Base-by-base conservation (phyloP, 2,888 invertebrate species). In the Folsomia manolachei region DNA sequence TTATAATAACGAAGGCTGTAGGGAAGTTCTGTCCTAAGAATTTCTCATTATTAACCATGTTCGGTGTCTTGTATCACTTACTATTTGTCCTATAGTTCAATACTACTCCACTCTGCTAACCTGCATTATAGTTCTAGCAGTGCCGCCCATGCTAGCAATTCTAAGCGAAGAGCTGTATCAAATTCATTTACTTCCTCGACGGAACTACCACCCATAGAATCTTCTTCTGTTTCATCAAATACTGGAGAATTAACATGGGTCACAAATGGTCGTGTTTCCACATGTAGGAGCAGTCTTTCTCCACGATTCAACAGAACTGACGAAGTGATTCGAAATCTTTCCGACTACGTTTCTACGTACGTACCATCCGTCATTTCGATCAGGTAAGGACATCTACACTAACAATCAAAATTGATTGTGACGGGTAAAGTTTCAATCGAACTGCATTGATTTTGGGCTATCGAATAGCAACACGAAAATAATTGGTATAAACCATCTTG, bases 261-360 rank as follows among this genome's bases (percentile, higher is more conserved):
- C n/a, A n/a, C n/a, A n/a, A n/a, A n/a, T 18, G 67, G 27, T 26
- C 67, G 26, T 67, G 65, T 61, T 70, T 74, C 74, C 23, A 4
- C 53, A 81, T 83, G 65, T 82, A 86, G 86, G 77, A 80, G 81
- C n/a, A 77, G 76, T 14, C 79, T 86, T 23, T 80, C 82, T 52
- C 76, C 79, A 56, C 81, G 82, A 23, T 86, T 86, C 78, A 77
- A 81, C 26, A 76, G 79, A 63, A 85, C 86, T 2, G 85, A 85
- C 77, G 75, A 76, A 7, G 78, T 82, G n/a, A 79, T 86, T 53
- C 79, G 81, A 25, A 80, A 82, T 62, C 71, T 82, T 19, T 75
- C 79, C 21, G 69, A 65, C 1, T 70, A 73, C 7, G 72, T 80
- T 14, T 68, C 78, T 9, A 71, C 77, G 25, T 74, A 81, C 66